Evolutionary conservation across 2,113 vertebrate genomes (phyloP), one percentile per base, ranked within the genome.

Genomic region (Siniperca chuatsi): DNA sequence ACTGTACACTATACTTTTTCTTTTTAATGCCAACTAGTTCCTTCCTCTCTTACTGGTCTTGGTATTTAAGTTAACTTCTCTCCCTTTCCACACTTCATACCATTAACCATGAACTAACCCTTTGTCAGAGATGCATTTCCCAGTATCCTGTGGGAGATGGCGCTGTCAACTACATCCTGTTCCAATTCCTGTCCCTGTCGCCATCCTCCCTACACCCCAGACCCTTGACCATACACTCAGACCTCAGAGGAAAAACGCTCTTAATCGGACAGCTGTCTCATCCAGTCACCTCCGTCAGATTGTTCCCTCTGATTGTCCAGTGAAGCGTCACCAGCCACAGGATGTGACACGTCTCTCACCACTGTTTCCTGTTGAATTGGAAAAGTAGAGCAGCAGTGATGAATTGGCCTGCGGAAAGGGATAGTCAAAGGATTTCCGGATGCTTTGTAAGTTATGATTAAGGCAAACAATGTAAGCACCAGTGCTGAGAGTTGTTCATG

Each of bases 141-240:
- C 89, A 73, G 85, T 92, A 92, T 95, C 94, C 94, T 94, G 90
- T 91, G 70, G 84, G 88, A 82, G 87, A 88, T 67, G 86, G 57
- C 52, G 44, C 76, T 89, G 83, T 92, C 91, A 90, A 62, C 86
- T 79, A 44, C n/a, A 85, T 93, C 94, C 93, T 91, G 83, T 77
- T 80, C 70, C 42, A 78, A 78, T 88, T 92, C 91, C 89, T 84
- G 81, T 70, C 82, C 79, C 86, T 21, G 71, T 86, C 67, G 10
- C 79, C 79, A 44, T 90, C 75, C 82, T 89, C 66, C 55, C 61
- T 44, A 16, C 29, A 69, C 75, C 80, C 9, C 4, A 48, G 81
- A 79, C 79, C 83, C 61, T 37, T 35, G 64, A 80, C 87, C 73
- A 33, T 6, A 57, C 15, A 16, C 61, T 79, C 81, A 15, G 61